These are phyloP conservation scores for Drosophila rhopaloa DNA, from an alignment of 1,140 invertebrate genomes.

Conservation along the genomic window DNA sequence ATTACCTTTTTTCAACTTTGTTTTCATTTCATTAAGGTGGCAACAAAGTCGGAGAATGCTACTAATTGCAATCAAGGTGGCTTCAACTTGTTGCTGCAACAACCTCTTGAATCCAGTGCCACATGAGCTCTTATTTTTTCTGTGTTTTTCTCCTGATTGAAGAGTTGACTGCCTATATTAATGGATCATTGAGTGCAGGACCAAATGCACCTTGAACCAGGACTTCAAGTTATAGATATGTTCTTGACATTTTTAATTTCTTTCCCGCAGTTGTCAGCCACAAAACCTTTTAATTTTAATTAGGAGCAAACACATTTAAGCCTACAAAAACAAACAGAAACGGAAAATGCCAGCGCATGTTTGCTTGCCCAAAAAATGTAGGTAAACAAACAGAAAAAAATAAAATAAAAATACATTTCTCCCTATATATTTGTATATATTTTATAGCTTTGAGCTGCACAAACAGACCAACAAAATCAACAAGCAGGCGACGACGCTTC, in stretches of 20 bases:
- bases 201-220: slow-evolving; percentile 6
- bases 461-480: slow-evolving; percentile 65
- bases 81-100: slow-evolving; percentile 71
- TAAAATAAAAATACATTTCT: slow-evolving; percentile 42
- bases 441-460: slow-evolving; percentile 41
- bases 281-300: slow-evolving; percentile 55
- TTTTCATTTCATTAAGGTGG: slow-evolving; percentile 73
- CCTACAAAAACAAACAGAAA: slow-evolving; percentile 34
- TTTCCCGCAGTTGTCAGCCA: slow-evolving; percentile 31
- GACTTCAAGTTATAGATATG: slow-evolving; percentile 15
- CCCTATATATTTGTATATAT: slow-evolving; percentile 29
- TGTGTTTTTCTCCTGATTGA: slow-evolving; percentile 25
- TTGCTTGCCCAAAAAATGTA: slow-evolving; percentile 41
- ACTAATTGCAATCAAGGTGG: slow-evolving; percentile 78
- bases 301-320: slow-evolving; percentile 44
- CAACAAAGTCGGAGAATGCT: slow-evolving; percentile 69
- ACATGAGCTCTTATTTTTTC: slow-evolving; percentile 23
- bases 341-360: slow-evolving; percentile 42
- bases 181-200: slow-evolving; percentile 48
- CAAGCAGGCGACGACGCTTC: slow-evolving; percentile 55
- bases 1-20: slow-evolving; percentile 54
- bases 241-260: slow-evolving; percentile 28
- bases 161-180: slow-evolving; percentile 45
- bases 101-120: slow-evolving; percentile 19
- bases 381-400: slow-evolving; percentile 33